These are phyloP conservation scores for Cirrhinus mrigala DNA, from an alignment of 2,797 vertebrate genomes.

Conservation along the genomic window DNA sequence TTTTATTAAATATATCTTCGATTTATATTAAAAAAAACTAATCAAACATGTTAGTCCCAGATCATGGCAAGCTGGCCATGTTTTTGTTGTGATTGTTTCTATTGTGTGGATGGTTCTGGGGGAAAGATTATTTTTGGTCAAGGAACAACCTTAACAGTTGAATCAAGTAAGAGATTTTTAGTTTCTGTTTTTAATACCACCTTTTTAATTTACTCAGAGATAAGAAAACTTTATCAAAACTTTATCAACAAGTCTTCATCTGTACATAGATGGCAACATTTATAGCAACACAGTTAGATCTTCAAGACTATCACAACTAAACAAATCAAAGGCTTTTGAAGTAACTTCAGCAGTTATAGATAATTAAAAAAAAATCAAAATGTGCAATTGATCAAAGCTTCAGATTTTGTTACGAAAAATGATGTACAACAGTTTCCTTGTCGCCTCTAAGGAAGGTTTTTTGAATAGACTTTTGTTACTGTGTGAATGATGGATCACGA, in stretches of 20 bases:
- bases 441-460: background rate
- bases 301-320: background rate
- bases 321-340: background rate
- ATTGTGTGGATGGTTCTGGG: slow-evolving; percentile 46
- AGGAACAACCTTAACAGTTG: slow-evolving; percentile 36
- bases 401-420: background rate
- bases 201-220: background rate
- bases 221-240: background rate
- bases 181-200: background rate
- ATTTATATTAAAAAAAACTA: background rate
- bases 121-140: slow-evolving; percentile 48
- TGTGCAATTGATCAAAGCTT: background rate
- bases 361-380: background rate
- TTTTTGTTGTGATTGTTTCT: slow-evolving; percentile 42
- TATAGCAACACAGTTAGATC: background rate
- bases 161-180: slow-evolving; percentile 20
- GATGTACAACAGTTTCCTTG: background rate
- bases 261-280: background rate
- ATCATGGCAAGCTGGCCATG: background rate
- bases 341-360: background rate
- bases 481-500: slow-evolving; percentile 15
- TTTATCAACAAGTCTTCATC: background rate
- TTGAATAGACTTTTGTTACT: slow-evolving; percentile 22
- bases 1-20: background rate
- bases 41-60: background rate